Base-by-base conservation (phyloP, 2,797 vertebrate genomes). In the Atherinosoma microstoma region DNA sequence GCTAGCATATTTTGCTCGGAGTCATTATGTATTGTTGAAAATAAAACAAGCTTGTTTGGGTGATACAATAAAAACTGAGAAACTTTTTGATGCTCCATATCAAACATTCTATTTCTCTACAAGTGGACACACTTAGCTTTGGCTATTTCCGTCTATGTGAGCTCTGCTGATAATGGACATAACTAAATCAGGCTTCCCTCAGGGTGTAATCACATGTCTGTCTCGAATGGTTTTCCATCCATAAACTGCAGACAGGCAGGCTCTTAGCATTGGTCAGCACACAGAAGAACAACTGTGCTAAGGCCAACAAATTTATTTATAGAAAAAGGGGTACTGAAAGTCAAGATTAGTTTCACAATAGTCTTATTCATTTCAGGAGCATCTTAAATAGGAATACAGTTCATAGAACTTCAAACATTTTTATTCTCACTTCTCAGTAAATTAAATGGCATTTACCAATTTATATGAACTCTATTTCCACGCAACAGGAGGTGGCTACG, bases 141-240 rank as follows among this genome's bases (percentile, higher is more conserved):
- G 2, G 54, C 64, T 75, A 70, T 83, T 72, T 73, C 62, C 67
- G 78, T 85, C 54, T 0, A 35, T 75, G 53, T 42, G 64, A 74
- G 30, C 67, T 66, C 58, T 69, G 76, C 66, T 75, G 79, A 73
- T 70, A 75, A 60, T 75, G 79, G 70, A 51, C 57, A 59, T 62
- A 62, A 84, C 71, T 73, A 82, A 58, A 78, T 79, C 49, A n/a
- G 67, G 79, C 67, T 75, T 59, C 72, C 88, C 84, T 82, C 0
- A 76, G 84, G 85, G 66, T 68, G 64, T 69, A 83, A 79, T 86
- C 85, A 80, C 65, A 64, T 80, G 82, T 77, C 71, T 73, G 74
- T 71, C 78, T 86, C 2, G 0, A 73, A 73, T 68, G 71, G 60
- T 58, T 88, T 75, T 54, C 51, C 38, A 79, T 29, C 40, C 68